Evolutionary conservation across 1,140 invertebrate species (phyloP).

Genomic region (Platyscapa corneri): DNA sequence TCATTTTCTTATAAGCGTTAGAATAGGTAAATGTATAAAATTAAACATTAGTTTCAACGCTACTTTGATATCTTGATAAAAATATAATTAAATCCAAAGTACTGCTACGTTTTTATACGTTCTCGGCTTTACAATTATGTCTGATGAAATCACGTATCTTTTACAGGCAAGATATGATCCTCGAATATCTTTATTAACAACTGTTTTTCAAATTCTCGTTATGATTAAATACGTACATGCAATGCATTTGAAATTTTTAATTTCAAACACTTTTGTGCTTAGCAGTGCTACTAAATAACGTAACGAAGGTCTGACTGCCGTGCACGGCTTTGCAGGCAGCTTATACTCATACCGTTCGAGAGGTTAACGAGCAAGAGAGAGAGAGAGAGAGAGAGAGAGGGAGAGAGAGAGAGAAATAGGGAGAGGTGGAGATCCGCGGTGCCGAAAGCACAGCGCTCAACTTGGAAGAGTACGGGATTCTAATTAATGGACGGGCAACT

Average conservation of each 20-base stretch:
- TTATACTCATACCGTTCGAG: neutral
- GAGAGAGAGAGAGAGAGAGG: neutral
- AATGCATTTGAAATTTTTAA: neutral
- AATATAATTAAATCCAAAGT: neutral
- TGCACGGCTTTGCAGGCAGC: neutral
- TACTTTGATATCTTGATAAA: neutral
- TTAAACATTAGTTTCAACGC: neutral
- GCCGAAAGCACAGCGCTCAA: neutral
- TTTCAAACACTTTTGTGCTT: neutral
- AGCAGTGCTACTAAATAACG: neutral
- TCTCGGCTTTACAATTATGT: no score
- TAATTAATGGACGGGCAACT: constrained; percentile 45
- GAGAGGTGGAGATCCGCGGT: neutral
- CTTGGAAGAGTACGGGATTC: constrained; percentile 22
- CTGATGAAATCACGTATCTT: no score
- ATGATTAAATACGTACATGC: no score
- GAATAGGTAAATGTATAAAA: neutral
- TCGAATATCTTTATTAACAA: no score
- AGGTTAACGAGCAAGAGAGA: neutral
- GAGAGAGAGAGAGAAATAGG: neutral
- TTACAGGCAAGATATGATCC: no score
- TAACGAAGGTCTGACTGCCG: neutral
- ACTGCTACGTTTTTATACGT: neutral
- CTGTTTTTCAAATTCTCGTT: no score
- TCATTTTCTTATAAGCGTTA: neutral